phyloP scores from a whole-genome alignment of 2,888 invertebrate genomes.

The Macropis europaea region DNA sequence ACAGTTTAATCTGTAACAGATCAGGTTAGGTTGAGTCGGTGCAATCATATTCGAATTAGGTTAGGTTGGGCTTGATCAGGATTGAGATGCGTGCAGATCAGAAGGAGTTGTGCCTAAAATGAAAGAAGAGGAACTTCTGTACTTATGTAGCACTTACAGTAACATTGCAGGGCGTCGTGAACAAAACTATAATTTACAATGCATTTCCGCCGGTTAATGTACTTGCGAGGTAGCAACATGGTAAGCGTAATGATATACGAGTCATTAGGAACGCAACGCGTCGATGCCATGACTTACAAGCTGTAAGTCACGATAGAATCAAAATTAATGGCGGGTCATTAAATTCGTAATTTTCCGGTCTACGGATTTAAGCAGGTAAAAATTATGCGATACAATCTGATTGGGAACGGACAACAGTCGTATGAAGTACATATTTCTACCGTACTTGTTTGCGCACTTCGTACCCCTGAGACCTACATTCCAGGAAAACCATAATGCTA shows the following conservation, averaged over 20 bases:
- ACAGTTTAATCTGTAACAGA: too few species aligned
- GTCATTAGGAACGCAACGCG: conserved; percentile 15
- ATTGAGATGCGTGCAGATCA: too few species aligned
- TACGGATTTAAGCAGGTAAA: neutral
- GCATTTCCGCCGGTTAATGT: conserved; percentile 23
- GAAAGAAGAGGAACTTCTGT: too few species aligned
- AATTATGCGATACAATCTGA: neutral
- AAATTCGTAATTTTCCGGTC: conserved; percentile 17
- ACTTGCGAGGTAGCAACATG: neutral
- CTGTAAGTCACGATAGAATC: conserved; percentile 15
- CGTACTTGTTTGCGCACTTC: too few species aligned
- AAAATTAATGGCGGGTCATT: conserved; percentile 19
- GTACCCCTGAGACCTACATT: too few species aligned
- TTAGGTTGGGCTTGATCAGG: too few species aligned
- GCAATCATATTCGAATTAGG: too few species aligned
- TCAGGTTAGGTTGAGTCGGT: too few species aligned
- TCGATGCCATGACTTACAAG: conserved; percentile 3
- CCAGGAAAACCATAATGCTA: too few species aligned
- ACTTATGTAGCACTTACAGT: too few species aligned
- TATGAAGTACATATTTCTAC: too few species aligned
- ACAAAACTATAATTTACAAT: conserved; percentile 32
- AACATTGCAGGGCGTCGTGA: neutral
- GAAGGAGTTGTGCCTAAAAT: too few species aligned
- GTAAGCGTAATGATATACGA: conserved; percentile 5
- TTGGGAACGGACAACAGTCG: neutral